Conservation (phyloP, 2,888 invertebrate species). For the Nomada fucata region DNA sequence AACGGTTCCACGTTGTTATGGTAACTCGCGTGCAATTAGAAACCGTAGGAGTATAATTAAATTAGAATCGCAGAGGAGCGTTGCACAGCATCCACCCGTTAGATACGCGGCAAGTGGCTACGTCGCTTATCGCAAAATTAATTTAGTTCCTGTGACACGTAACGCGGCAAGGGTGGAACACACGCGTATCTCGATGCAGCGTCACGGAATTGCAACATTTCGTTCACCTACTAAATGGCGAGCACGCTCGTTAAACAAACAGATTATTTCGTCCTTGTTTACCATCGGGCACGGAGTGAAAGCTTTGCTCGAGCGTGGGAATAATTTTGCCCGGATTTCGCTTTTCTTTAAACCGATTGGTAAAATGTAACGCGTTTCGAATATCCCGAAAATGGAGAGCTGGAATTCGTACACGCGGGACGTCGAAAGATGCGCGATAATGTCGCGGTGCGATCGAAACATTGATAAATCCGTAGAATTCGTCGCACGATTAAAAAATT, state of each 20-base stretch:
- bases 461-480: too few relatives aligned
- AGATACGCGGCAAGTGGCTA: conserved; percentile 46
- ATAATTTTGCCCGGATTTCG: too few relatives aligned
- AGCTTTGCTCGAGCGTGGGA: too few relatives aligned
- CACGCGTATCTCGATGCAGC: conserved; percentile 27
- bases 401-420: too few relatives aligned
- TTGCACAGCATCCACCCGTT: conserved; percentile 27
- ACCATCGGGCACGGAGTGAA: too few relatives aligned
- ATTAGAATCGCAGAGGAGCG: conserved; percentile 25
- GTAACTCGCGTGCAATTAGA: conserved; percentile 23
- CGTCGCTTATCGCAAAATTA: conserved; percentile 64
- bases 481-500: too few relatives aligned
- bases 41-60: conserved; percentile 38
- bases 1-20: neutral
- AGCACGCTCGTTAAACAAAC: conserved; percentile 15
- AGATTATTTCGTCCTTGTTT: neutral
- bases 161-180: conserved; percentile 40
- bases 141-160: conserved; percentile 67
- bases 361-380: too few relatives aligned
- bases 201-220: conserved; percentile 42
- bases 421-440: too few relatives aligned
- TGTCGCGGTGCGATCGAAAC: too few relatives aligned
- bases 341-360: too few relatives aligned
- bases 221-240: conserved; percentile 22
- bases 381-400: too few relatives aligned